A percentile compares a stretch with the other conserved stretches of the same genome.
Evolutionary conservation across 1,140 invertebrate genomes (phyloP).

Genomic region (Drosophila repletoides): DNA sequence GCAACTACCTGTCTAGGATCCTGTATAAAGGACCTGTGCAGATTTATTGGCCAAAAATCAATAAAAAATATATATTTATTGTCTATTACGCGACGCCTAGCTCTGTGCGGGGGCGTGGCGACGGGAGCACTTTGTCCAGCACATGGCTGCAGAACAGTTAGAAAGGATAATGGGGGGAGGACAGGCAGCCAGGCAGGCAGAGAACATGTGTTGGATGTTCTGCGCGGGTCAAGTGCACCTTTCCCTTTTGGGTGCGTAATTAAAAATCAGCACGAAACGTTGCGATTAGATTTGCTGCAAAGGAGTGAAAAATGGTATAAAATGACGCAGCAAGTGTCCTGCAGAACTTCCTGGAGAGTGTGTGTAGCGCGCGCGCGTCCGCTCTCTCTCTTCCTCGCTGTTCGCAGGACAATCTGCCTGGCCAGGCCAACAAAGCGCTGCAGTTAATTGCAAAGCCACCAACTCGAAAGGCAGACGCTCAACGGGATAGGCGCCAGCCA

Average conservation of each 20-base stretch:
- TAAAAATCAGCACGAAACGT: constrained; percentile 58
- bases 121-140: constrained; percentile 70
- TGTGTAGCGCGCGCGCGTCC: constrained; percentile 42
- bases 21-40: constrained; percentile 21
- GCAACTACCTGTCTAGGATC: constrained; percentile 18
- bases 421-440: constrained; percentile 54
- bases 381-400: no score
- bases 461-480: constrained; percentile 58
- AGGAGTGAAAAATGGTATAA: constrained; percentile 72
- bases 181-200: background rate
- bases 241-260: constrained; percentile 38
- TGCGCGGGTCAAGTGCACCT: constrained; percentile 15
- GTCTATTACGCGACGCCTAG: constrained; percentile 24
- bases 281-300: constrained; percentile 63
- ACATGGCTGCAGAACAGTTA: constrained; percentile 52
- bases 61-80: constrained; percentile 73
- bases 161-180: background rate
- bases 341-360: constrained; percentile 14
- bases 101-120: constrained; percentile 47
- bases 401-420: no score
- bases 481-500: constrained; percentile 70
- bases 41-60: constrained; percentile 53
- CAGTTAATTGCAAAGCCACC: constrained; percentile 80
- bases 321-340: constrained; percentile 55
- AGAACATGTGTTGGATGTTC: constrained; percentile 46